Evolutionary conservation across 1,140 invertebrate species (phyloP).

Genomic region (Drosophila saltans): DNA sequence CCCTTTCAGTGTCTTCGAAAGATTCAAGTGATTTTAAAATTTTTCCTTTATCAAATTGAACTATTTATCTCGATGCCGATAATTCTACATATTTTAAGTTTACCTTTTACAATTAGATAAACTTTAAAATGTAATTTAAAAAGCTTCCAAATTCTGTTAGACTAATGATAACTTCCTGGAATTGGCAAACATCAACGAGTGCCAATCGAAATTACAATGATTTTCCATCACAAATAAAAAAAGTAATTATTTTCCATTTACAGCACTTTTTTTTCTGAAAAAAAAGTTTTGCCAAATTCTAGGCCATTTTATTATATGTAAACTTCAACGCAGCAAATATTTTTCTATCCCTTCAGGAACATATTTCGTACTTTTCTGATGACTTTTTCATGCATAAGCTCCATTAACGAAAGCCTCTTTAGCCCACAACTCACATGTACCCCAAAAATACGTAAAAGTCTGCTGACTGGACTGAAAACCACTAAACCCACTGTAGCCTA

Average conservation of each 20-base stretch:
- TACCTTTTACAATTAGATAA: too few relatives aligned
- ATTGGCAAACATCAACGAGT: too few relatives aligned
- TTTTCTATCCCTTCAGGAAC: background rate
- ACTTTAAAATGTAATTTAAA: too few relatives aligned
- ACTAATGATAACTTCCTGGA: too few relatives aligned
- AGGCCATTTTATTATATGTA: slow-evolving; percentile 7
- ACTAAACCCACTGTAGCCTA: background rate
- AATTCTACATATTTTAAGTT: too few relatives aligned
- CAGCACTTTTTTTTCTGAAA: background rate
- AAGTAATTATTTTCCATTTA: too few relatives aligned
- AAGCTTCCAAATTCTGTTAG: too few relatives aligned
- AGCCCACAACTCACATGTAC: slow-evolving; percentile 33
- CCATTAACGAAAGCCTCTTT: slow-evolving; percentile 43
- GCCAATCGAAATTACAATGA: background rate
- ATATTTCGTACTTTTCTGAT: slow-evolving; percentile 26
- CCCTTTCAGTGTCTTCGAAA: background rate
- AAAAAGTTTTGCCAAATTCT: background rate
- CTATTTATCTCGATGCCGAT: background rate
- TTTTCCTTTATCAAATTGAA: background rate
- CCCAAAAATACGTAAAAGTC: background rate
- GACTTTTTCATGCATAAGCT: slow-evolving; percentile 42
- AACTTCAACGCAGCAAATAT: slow-evolving; percentile 26
- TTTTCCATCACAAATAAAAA: too few relatives aligned
- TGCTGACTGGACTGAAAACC: slow-evolving; percentile 14
- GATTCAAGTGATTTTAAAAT: background rate